phyloP scores from a whole-genome alignment of 2,888 invertebrate genomes.

The Galeopsomyia nigrocyanea region DNA sequence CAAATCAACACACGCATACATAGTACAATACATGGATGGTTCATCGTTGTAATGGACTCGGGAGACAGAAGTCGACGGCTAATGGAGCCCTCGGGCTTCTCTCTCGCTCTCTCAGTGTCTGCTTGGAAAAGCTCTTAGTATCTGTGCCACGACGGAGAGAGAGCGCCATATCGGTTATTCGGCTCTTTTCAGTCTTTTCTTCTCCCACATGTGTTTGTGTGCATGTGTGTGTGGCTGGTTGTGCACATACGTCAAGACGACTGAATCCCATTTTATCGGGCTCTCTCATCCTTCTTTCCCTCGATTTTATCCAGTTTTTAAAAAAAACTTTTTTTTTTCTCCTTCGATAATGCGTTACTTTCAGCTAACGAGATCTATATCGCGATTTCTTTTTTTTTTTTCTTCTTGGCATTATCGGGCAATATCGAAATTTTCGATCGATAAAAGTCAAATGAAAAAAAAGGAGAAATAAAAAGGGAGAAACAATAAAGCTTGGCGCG shows the following conservation, averaged over 20 bases:
- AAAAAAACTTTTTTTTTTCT: too few species aligned
- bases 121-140: slow-evolving; percentile 67
- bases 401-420: too few species aligned
- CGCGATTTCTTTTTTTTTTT: too few species aligned
- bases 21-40: slow-evolving; percentile 49
- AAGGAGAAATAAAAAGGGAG: too few species aligned
- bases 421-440: too few species aligned
- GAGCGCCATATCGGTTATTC: slow-evolving; percentile 61
- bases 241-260: neutral
- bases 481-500: too few species aligned
- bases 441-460: too few species aligned
- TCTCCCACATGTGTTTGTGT: neutral
- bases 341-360: too few species aligned
- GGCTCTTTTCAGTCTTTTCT: slow-evolving; percentile 45
- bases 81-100: slow-evolving; percentile 62
- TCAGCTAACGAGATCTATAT: too few species aligned
- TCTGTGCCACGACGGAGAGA: slow-evolving; percentile 59
- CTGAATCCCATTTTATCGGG: too few species aligned
- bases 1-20: neutral
- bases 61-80: slow-evolving; percentile 67
- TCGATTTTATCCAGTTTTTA: too few species aligned
- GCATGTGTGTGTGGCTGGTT: neutral
- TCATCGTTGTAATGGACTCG: slow-evolving; percentile 69
- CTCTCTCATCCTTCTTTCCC: too few species aligned
- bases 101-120: slow-evolving; percentile 52